These are phyloP conservation scores for Tachypleus tridentatus DNA, from an alignment of 1,140 invertebrate genomes.

Conservation along the genomic window DNA sequence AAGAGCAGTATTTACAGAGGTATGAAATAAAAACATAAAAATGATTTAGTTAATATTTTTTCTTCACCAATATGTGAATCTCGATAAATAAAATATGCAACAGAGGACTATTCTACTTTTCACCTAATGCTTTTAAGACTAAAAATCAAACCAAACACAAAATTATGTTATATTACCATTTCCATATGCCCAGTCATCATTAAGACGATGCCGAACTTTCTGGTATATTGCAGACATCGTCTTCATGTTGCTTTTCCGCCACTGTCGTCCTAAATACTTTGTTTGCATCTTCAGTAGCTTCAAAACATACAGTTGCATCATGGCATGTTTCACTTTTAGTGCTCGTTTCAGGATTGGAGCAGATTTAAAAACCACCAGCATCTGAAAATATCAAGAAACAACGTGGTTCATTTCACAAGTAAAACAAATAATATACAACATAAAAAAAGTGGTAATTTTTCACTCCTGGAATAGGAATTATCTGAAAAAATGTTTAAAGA, in stretches of 20 bases:
- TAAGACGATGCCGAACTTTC: constrained; percentile 73
- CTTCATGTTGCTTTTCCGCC: constrained; percentile 99
- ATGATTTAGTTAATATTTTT: no score
- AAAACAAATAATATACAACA: no score
- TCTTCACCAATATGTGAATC: no score
- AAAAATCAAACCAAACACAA: no score
- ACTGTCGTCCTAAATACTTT: constrained; percentile 95
- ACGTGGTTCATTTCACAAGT: background rate
- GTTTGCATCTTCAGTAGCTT: constrained; percentile 99
- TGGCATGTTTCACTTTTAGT: constrained; percentile 84
- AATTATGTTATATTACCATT: constrained; percentile 50
- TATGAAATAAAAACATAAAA: no score
- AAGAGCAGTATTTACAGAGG: no score
- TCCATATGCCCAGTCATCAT: constrained; percentile 99
- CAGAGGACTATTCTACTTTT: no score
- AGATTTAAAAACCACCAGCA: constrained; percentile 99
- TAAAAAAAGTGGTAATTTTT: no score
- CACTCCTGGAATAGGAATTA: no score
- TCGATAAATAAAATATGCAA: no score
- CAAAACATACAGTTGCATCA: constrained; percentile 96
- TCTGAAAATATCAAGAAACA: constrained; percentile 42
- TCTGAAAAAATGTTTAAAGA: no score
- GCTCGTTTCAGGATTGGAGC: constrained; percentile 95
- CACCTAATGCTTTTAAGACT: no score
- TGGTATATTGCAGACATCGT: constrained; percentile 98